Evolutionary conservation across 2,113 vertebrate genomes (phyloP), one percentile per base, ranked within the genome.

Genomic region (Rutilus rutilus): DNA sequence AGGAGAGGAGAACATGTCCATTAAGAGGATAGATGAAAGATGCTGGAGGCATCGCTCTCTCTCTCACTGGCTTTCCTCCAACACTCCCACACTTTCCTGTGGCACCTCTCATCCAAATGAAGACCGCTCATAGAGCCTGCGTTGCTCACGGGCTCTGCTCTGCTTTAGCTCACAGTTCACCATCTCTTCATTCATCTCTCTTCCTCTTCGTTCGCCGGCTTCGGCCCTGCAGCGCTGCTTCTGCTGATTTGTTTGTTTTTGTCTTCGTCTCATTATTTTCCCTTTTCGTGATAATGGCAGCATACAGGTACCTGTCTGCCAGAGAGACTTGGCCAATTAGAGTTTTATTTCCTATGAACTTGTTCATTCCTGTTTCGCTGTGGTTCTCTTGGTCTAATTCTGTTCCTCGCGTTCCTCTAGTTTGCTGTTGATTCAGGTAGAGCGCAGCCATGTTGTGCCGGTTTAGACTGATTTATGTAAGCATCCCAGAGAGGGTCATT

Each of bases 401-500:
- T 15, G 57, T 30, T 59, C 25, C n/a, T 42, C 17, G 33, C 14
- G 33, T 33, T 11, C 54, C 10, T 79, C 33, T 79, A 6, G 77
- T 87, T 87, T 42, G 47, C 80, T 86, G 74, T 89, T 78, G 88
- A 88, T 91, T 92, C 83, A 50, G 87, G 85, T 60, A 87, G 82
- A 91, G 88, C 88, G 85, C 82, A 84, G 83, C 74, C 88, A 88
- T 87, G 82, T 91, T 90, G 90, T 30, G 6, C 25, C 47, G 36
- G 86, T 91, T 91, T 87, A 78, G 88, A 81, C 60, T 86, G 91
- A 90, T 89, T 84, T 76, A 85, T 87, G 60, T 36, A 27, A 86
- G 50, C 67, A 60, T 86, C 74, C 78, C 77, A 30, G 59, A 39
- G 75, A 75, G 23, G 45, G 14, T 83, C 89, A 84, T 91, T 91